Conservation (phyloP, 2,888 invertebrate genomes). For the Masnerella sp. region DNA sequence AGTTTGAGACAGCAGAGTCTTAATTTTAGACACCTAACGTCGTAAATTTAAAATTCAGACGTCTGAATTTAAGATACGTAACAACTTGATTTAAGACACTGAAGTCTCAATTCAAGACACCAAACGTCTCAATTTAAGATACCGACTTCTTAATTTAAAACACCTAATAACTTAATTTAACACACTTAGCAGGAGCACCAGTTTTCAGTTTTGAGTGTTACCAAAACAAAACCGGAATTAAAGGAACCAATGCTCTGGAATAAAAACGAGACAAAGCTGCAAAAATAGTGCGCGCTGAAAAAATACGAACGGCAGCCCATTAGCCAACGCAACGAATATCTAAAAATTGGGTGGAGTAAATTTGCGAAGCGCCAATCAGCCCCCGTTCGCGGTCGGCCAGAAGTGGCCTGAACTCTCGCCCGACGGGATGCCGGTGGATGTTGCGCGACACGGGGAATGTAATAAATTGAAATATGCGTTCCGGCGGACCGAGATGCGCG, state of each 20-base stretch:
- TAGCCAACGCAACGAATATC: constrained; percentile 23
- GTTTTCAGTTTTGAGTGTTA: too few species aligned
- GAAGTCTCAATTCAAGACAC: too few species aligned
- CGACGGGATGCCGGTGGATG: constrained; percentile 44
- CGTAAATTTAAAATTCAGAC: too few species aligned
- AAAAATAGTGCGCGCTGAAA: constrained; percentile 7
- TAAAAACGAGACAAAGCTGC: neutral
- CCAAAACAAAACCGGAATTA: constrained; percentile 20
- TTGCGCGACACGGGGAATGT: constrained; percentile 57
- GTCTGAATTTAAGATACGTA: too few species aligned
- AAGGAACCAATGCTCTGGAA: constrained; percentile 5
- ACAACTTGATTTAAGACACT: too few species aligned
- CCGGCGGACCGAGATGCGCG: constrained; percentile 61
- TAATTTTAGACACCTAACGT: too few species aligned
- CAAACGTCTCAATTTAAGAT: too few species aligned
- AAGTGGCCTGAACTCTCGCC: constrained; percentile 43
- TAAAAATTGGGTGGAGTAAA: constrained; percentile 37
- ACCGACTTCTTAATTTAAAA: too few species aligned
- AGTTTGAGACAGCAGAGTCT: too few species aligned
- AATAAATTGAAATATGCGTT: constrained; percentile 74
- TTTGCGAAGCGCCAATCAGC: constrained; percentile 40
- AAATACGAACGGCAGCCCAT: constrained; percentile 24
- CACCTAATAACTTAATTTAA: too few species aligned
- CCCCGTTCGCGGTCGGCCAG: constrained; percentile 34
- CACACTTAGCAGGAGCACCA: too few species aligned